Evolutionary conservation across 2,113 vertebrate species (phyloP), one percentile per base, ranked within the genome.

Genomic region (Podiceps cristatus): DNA sequence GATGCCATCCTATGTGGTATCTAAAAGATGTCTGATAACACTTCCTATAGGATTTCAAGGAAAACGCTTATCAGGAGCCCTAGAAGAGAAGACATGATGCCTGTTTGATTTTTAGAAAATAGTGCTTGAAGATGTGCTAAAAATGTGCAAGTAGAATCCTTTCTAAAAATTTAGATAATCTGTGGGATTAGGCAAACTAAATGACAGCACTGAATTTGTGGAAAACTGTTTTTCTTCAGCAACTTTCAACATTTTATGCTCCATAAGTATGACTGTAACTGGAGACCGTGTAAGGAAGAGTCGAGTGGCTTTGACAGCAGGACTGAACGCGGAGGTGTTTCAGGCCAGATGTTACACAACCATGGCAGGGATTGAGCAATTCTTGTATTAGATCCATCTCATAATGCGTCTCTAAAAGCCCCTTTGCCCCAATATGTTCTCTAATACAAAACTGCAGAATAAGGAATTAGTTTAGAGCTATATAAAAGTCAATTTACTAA

Each of bases 331-430:
- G 69, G 35, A 68, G n/a, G 4, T 73, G 9, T 24, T 88, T 76
- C 1, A 7, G 24, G 35, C 7, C 19, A 28, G 22, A 18, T 58
- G 8, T 59, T 42, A 47, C 4, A 49, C 11, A 69, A 17, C 14
- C 0, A 0, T 33, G 13, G 18, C 15, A 33, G 55, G 5, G 8
- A 49, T 0, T 11, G 14, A 58, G 15, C 33, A 56, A 76, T 75
- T 53, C 23, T 60, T 71, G 55, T 72, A 24, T 11, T 22, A 44
- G 28, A 82, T 42, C 5, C 2, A 5, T 52, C 5, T 56, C 31
- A 5, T 40, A 35, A 23, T 12, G 27, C 25, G 15, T 28, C 5
- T 59, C 10, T 37, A 28, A 73, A 76, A 56, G 11, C 3, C 13
- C 11, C 9, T 74, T 63, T 52, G 28, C 12, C 33, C 18, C 18